Percentiles rank a stretch among this genome's conserved stretches.
phyloP scores from a whole-genome alignment of 2,797 vertebrate species.

The Chiroxiphia lanceolata region DNA sequence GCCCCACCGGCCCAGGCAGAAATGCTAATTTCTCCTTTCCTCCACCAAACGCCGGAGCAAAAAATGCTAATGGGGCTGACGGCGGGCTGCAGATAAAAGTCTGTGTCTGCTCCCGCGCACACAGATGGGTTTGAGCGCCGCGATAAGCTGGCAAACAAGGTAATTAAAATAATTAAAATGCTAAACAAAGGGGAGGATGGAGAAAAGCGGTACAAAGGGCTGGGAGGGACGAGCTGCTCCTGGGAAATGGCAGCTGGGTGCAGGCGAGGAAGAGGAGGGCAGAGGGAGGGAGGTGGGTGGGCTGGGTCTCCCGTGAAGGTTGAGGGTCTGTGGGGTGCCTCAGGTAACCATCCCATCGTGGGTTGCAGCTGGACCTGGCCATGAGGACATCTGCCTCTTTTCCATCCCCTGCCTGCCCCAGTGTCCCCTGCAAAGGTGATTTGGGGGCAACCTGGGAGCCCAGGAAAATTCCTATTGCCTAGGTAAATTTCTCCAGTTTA shows the following conservation, averaged over 20 bases:
- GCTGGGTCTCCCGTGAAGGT: neutral
- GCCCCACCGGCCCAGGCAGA: slow-evolving; percentile 42
- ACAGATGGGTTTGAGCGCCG: slow-evolving; percentile 66
- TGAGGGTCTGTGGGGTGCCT: neutral
- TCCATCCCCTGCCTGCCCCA: neutral
- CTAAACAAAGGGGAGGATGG: slow-evolving; percentile 74
- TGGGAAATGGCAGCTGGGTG: slow-evolving; percentile 22
- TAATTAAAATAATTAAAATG: slow-evolving; percentile 79
- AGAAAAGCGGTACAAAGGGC: slow-evolving; percentile 62
- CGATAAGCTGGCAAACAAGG: slow-evolving; percentile 76
- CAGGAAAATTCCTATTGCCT: neutral
- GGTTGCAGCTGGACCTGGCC: neutral
- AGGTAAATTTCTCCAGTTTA: neutral
- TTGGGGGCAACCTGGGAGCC: neutral
- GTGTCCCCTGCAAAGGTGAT: neutral
- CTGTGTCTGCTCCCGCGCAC: slow-evolving; percentile 52
- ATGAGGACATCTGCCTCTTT: rapidly evolving
- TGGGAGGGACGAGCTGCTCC: slow-evolving; percentile 31
- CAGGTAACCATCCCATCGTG: rapidly evolving
- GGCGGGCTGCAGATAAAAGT: slow-evolving; percentile 66
- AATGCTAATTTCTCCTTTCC: slow-evolving; percentile 70
- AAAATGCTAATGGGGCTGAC: slow-evolving; percentile 70
- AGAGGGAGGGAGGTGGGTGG: neutral
- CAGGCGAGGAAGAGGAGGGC: neutral
- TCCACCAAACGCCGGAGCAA: slow-evolving; percentile 8